Evolutionary conservation across 1,140 invertebrate genomes (phyloP).

Genomic region (Eufriesea mexicana): DNA sequence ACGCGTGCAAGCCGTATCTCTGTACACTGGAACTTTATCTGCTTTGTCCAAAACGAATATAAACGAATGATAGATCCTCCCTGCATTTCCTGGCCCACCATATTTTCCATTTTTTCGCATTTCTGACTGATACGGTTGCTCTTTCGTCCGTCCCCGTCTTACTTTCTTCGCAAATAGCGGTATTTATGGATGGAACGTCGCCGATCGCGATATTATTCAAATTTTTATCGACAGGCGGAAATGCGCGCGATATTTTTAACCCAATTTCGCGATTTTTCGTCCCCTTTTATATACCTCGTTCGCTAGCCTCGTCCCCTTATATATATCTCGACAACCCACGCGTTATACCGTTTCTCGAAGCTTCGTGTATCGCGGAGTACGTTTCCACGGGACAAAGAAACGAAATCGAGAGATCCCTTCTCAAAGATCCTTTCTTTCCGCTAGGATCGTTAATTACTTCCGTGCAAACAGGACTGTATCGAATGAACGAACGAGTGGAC

Average conservation of each 20-base stretch:
- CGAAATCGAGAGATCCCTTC: not conserved
- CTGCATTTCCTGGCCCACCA: conserved; percentile 10
- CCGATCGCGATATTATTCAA: not conserved
- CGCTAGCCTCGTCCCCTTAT: too few relatives aligned
- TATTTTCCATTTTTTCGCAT: conserved; percentile 28
- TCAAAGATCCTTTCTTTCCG: not conserved
- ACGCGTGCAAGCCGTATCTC: conserved; percentile 20
- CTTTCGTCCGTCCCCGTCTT: not conserved
- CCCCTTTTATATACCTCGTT: too few relatives aligned
- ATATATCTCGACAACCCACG: too few relatives aligned
- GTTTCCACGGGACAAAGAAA: not conserved
- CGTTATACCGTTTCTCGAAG: too few relatives aligned
- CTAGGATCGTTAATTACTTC: not conserved
- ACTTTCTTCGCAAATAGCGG: not conserved
- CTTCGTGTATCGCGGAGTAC: not conserved
- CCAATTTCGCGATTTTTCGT: too few relatives aligned
- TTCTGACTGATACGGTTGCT: conserved; percentile 17
- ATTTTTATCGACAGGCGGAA: not conserved
- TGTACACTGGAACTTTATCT: not conserved
- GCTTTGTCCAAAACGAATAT: conserved; percentile 33
- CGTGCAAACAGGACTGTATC: not conserved
- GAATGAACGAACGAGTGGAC: not conserved
- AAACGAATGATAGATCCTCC: not conserved
- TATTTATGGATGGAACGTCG: not conserved
- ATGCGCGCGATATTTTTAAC: too few relatives aligned